Conservation (phyloP, 1,140 invertebrate species). For the Nephila pilipes region DNA sequence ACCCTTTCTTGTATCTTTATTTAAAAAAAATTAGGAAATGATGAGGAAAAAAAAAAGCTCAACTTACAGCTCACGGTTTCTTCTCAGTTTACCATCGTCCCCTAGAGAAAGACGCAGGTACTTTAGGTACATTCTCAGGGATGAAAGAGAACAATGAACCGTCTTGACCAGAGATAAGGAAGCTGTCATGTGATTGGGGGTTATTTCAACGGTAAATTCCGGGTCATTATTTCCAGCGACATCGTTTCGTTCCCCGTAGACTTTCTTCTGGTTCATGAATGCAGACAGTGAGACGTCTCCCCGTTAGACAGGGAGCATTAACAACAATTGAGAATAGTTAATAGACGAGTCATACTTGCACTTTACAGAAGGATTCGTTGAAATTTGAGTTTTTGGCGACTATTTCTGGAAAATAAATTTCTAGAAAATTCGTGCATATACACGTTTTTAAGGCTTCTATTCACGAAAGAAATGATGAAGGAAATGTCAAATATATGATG, state of each 20-base stretch:
- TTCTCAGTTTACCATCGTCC: conserved; percentile 4
- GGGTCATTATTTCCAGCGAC: conserved; percentile 23
- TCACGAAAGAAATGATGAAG: too few relatives aligned
- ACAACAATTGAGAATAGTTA: not conserved
- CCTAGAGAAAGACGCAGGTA: conserved; percentile 36
- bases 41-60: not conserved
- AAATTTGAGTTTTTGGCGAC: too few relatives aligned
- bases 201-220: not conserved
- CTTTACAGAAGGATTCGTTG: not conserved
- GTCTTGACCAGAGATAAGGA: conserved; percentile 17
- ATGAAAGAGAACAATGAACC: conserved; percentile 29
- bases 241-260: not conserved
- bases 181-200: not conserved
- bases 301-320: not conserved
- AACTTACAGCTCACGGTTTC: conserved; percentile 48
- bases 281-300: not conserved
- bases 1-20: not conserved
- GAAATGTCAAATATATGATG: too few relatives aligned
- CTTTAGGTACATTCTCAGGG: conserved; percentile 40
- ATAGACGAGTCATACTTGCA: not conserved
- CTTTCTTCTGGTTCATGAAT: not conserved
- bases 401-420: too few relatives aligned
- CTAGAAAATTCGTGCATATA: too few relatives aligned
- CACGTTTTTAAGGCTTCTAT: too few relatives aligned
- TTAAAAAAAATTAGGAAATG: not conserved